phyloP scores from a whole-genome alignment of 2,888 invertebrate species.

The Amaurobius ferox region DNA sequence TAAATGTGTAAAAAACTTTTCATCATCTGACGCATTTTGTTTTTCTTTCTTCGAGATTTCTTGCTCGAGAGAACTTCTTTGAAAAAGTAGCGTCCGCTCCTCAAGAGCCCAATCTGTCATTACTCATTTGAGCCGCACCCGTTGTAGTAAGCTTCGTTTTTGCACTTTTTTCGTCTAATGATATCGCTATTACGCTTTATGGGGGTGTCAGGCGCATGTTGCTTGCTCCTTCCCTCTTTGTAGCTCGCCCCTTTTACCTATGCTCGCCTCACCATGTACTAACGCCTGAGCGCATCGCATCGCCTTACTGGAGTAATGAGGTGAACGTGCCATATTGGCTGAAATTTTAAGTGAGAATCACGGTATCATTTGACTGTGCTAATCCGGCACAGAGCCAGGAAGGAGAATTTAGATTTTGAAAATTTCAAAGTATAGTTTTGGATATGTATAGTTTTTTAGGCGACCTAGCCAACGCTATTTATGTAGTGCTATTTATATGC shows the following conservation, averaged over 20 bases:
- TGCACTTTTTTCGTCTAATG: slow-evolving; percentile 6
- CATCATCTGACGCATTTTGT: too few species aligned
- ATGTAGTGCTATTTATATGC: too few species aligned
- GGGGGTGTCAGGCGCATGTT: not conserved
- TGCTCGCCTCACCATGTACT: not conserved
- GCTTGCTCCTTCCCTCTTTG: not conserved
- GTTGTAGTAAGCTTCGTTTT: not conserved
- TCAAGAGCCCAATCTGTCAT: slow-evolving; percentile 25
- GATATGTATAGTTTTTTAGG: too few species aligned
- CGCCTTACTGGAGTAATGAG: not conserved
- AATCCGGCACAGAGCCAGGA: too few species aligned
- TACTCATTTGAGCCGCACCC: slow-evolving; percentile 43
- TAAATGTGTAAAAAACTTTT: too few species aligned
- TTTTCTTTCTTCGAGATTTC: slow-evolving; percentile 12
- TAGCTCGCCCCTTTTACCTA: slow-evolving; percentile 23
- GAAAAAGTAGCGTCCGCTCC: too few species aligned
- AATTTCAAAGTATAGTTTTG: too few species aligned
- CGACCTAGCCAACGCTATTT: too few species aligned
- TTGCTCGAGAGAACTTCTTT: slow-evolving; percentile 11
- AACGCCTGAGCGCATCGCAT: not conserved
- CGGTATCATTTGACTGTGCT: too few species aligned
- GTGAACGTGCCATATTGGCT: too few species aligned
- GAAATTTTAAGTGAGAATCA: too few species aligned
- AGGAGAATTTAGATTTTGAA: too few species aligned
- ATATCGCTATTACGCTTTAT: slow-evolving; percentile 32